Base-by-base conservation (phyloP, 2,113 vertebrate species). In the Cygnus buccinator region DNA sequence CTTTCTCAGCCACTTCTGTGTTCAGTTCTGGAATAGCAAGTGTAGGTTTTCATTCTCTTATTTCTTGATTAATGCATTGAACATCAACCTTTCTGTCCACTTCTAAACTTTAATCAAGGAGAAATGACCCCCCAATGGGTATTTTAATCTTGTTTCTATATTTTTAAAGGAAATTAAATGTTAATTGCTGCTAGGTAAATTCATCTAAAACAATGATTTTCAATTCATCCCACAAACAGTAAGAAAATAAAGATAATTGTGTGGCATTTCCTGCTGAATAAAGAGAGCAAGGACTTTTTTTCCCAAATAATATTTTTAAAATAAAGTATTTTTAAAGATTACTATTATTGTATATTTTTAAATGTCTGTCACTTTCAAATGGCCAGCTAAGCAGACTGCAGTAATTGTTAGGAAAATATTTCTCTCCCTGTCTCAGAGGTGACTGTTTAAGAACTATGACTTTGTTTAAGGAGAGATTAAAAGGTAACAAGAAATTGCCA, bases 231-330 rank as follows among this genome's bases (percentile, higher is more conserved):
- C 58, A 70, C 80, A 94, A 95, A 93, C 97, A 97, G 88, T 89
- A 95, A 97, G 97, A 97, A 97, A 97, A 97, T 71, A 94, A 76
- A 94, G 58, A 50, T 96, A 95, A 98, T 96, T 96, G 95, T 92
- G 89, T 28, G 57, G 96, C 95, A 87, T 97, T 97, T 97, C 95
- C 96, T 92, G 84, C 76, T 15, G 87, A 88, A 63, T 83, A 93
- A 92, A 95, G 91, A 85, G 80, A 93, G 81, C 3, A 41, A 79
- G 52, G 67, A 80, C 91, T 91, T 91, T 85, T 81, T 58, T 8
- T 3, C 80, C 81, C 81, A 83, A 93, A 90, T 28, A 66, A 74
- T 89, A 82, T 89, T 96, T 96, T 94, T 90, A 31, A 93, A 94
- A 76, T 43, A 81, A 97, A 95, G 91, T 90, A 92, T 95, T 92